A percentile compares a stretch with the other conserved stretches of the same genome.
Conservation (phyloP, 2,888 invertebrate genomes). For the Gasteruption jaculator region DNA sequence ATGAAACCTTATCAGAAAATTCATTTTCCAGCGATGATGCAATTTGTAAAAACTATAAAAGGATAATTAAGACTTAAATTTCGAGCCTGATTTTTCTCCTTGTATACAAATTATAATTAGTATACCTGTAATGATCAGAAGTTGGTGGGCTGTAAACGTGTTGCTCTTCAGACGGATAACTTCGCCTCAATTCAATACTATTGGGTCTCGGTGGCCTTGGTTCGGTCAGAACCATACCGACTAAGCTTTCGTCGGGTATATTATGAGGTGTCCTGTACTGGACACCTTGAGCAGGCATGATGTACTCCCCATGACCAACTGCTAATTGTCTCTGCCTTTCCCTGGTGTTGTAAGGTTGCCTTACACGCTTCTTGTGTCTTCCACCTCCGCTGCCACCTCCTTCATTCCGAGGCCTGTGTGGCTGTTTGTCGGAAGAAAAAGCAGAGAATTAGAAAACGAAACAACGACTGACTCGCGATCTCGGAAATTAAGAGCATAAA, state of each 20-base stretch:
- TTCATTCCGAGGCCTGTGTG: conserved; percentile 60
- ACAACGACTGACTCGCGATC: conserved; percentile 10
- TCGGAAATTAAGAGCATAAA: no score
- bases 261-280: conserved; percentile 60
- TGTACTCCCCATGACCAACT: conserved; percentile 81
- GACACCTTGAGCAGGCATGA: conserved; percentile 64
- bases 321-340: conserved; percentile 82
- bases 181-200: conserved; percentile 78
- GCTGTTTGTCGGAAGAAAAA: no score
- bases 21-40: no score
- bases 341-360: conserved; percentile 82
- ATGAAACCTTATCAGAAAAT: no score
- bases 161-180: conserved; percentile 52
- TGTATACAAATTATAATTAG: no score
- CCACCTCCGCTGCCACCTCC: conserved; percentile 61
- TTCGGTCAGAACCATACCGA: conserved; percentile 58
- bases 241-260: conserved; percentile 50
- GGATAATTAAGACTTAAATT: no score
- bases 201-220: conserved; percentile 75
- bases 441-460: conserved; percentile 13
- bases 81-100: no score
- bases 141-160: conserved; percentile 46
- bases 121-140: conserved; percentile 46
- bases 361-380: conserved; percentile 72
- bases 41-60: no score